Evolutionary conservation across 2,888 invertebrate genomes (phyloP).

Genomic region (Pyrrhosoma nymphula): DNA sequence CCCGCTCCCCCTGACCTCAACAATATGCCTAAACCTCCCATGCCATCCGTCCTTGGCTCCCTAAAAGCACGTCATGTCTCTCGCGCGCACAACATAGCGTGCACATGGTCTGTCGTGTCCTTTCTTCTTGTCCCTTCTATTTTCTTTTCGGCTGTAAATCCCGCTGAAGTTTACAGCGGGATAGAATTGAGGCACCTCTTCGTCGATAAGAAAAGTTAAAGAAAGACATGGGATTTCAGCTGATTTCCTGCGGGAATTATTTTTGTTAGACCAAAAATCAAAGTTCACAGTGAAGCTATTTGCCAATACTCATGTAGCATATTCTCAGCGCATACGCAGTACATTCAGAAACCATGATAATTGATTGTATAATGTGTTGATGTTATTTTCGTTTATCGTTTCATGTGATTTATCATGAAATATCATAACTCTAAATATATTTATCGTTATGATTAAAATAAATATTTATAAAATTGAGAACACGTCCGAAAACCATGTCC

Average conservation of each 20-base stretch:
- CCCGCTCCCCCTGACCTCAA: constrained; percentile 2
- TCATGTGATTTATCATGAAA: too few relatives aligned
- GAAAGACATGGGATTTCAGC: neutral
- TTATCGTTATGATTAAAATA: too few relatives aligned
- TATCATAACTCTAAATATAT: too few relatives aligned
- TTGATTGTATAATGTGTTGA: too few relatives aligned
- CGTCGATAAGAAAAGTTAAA: neutral
- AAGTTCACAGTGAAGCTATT: neutral
- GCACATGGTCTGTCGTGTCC: neutral
- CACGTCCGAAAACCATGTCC: too few relatives aligned
- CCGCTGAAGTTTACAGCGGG: neutral
- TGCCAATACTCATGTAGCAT: neutral
- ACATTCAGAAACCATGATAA: too few relatives aligned
- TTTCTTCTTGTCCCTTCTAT: neutral
- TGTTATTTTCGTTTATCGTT: too few relatives aligned
- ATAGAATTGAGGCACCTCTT: neutral
- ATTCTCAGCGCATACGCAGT: too few relatives aligned
- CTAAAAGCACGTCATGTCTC: neutral
- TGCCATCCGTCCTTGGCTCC: neutral
- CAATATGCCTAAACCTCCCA: neutral
- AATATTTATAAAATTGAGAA: too few relatives aligned
- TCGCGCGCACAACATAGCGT: neutral
- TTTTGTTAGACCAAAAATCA: neutral
- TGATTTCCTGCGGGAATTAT: neutral
- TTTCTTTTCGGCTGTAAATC: neutral